Conservation (phyloP, 2,888 invertebrate genomes). For the Galeruca laticollis region DNA sequence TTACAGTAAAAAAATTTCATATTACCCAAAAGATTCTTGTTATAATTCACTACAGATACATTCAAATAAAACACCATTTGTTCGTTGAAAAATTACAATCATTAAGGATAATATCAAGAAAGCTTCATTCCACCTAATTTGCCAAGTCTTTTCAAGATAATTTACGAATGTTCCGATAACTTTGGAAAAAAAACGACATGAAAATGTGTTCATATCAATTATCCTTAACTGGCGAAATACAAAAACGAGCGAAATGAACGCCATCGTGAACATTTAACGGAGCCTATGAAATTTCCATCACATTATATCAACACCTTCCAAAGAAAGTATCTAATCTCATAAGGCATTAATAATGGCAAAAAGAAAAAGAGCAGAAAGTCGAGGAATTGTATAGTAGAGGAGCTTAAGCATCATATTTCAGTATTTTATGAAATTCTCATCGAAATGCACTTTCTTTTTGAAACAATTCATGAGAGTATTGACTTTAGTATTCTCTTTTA, state of each 20-base stretch:
- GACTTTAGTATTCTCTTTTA: too few species aligned
- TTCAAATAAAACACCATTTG: neutral
- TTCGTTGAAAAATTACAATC: neutral
- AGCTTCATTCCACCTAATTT: slow-evolving; percentile 23
- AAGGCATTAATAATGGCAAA: slow-evolving; percentile 46
- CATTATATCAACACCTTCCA: slow-evolving; percentile 40
- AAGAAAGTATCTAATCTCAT: slow-evolving; percentile 47
- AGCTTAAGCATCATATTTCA: neutral
- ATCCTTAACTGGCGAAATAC: slow-evolving; percentile 29
- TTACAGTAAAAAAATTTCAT: too few species aligned
- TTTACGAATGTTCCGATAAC: slow-evolving; percentile 20
- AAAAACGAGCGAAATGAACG: slow-evolving; percentile 15
- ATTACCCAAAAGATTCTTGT: too few species aligned
- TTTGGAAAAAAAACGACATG: slow-evolving; percentile 19
- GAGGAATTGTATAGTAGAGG: slow-evolving; percentile 24
- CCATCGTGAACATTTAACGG: slow-evolving; percentile 32
- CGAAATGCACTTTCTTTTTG: too few species aligned
- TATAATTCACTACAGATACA: too few species aligned
- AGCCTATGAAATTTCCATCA: slow-evolving; percentile 41
- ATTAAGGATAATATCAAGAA: slow-evolving; percentile 16
- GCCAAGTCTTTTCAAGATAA: slow-evolving; percentile 23
- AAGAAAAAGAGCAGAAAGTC: slow-evolving; percentile 36
- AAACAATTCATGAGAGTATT: too few species aligned
- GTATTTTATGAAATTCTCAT: neutral
- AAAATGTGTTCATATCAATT: slow-evolving; percentile 39